Percentiles rank a stretch among this genome's conserved stretches.
Conservation (phyloP, 92 coral and sea anemone species). For the Scolanthus callimorphus region DNA sequence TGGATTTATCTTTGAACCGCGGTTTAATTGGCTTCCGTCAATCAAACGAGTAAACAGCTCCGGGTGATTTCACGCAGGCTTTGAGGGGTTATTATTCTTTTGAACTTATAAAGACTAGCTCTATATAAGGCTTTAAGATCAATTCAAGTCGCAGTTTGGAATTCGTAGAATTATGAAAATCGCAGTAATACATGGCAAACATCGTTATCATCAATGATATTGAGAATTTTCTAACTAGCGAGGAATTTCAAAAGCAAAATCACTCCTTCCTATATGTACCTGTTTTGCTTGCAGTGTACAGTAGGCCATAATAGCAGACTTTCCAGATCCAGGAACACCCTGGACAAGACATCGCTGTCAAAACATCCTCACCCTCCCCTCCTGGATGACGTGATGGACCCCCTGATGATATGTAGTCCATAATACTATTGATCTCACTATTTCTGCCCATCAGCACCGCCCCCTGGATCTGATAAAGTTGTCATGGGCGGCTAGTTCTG, state of each 20-base stretch:
- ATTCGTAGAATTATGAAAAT: no score
- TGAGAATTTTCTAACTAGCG: no score
- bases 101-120: no score
- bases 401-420: slow-evolving; percentile 48
- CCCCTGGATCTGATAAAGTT: slow-evolving; percentile 55
- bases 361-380: slow-evolving; percentile 8
- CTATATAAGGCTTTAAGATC: no score
- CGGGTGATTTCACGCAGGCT: no score
- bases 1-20: no score
- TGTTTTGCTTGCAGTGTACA: slow-evolving; percentile 53
- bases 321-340: slow-evolving; percentile 72
- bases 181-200: background rate
- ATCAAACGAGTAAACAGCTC: no score
- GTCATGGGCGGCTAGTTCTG: slow-evolving; percentile 58
- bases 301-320: slow-evolving; percentile 71
- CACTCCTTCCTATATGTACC: no score
- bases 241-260: no score
- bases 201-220: background rate
- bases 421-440: slow-evolving; percentile 38
- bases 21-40: no score
- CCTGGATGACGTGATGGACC: slow-evolving; percentile 28
- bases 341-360: slow-evolving; percentile 40
- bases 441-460: slow-evolving; percentile 57
- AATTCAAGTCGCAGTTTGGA: no score
- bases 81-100: no score